Evolutionary conservation across 2,797 vertebrate genomes (phyloP).

Genomic region (Lindbergichthys nudifrons): DNA sequence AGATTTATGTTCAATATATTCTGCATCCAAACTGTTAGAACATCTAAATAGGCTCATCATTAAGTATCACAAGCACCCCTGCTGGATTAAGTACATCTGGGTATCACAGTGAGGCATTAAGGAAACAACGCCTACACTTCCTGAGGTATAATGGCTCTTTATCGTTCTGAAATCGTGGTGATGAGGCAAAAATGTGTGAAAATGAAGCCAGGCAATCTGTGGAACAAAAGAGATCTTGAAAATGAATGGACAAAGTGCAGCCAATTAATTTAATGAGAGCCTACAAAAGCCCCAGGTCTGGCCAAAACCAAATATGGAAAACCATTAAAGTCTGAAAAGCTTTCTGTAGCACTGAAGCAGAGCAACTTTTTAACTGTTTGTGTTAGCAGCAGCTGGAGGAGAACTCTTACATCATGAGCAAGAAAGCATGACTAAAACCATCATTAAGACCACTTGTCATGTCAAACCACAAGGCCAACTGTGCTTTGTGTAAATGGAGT

Average conservation of each 20-base stretch:
- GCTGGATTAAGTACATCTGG: constrained; percentile 43
- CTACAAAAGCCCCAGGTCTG: constrained; percentile 65
- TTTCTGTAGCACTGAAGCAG: constrained; percentile 28
- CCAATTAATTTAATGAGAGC: constrained; percentile 76
- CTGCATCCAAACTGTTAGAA: constrained; percentile 36
- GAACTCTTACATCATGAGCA: not conserved
- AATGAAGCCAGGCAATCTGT: constrained; percentile 58
- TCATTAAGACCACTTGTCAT: constrained; percentile 13
- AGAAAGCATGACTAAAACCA: constrained; percentile 2
- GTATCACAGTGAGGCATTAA: constrained; percentile 52
- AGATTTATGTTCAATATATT: constrained; percentile 43
- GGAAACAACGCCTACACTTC: constrained; percentile 54
- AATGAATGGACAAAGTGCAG: constrained; percentile 72
- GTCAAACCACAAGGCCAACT: not conserved
- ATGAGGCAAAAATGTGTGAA: constrained; percentile 61
- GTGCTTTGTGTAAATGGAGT: not conserved
- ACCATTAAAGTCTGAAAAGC: constrained; percentile 46
- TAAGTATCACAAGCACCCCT: constrained; percentile 40
- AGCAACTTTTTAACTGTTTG: constrained; percentile 22
- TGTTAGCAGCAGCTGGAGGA: not conserved
- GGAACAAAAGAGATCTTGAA: constrained; percentile 68
- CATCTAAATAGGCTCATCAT: constrained; percentile 34
- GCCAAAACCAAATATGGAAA: constrained; percentile 70
- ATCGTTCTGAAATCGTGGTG: constrained; percentile 60
- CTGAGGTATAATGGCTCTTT: constrained; percentile 52